Base-by-base conservation (phyloP, 2,113 vertebrate genomes). In the Trematomus loennbergii region DNA sequence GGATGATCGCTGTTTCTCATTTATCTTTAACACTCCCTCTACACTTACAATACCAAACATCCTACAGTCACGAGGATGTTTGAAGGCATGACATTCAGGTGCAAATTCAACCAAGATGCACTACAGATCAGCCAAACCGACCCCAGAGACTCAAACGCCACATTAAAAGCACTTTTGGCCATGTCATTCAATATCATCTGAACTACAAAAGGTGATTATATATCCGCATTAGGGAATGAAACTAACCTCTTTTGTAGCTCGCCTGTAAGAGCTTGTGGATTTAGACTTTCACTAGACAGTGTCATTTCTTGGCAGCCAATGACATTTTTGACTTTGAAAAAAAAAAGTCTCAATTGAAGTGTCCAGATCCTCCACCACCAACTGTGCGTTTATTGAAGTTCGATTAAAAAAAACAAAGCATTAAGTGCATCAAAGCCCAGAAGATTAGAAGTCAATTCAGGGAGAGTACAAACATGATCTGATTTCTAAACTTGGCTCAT, bases 251-350 rank as follows among this genome's bases (percentile, higher is more conserved):
- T 79, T 79, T 75, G 71, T 78, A n/a, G 25, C 65, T 15, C 45
- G 67, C 62, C 67, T 77, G 65, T 62, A 78, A 20, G 5, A 45
- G 52, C 45, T 81, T 65, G 68, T 40, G 46, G 59, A 81, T 60
- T 75, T 63, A 82, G 72, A 69, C 45, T 87, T 85, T 86, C 84
- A 83, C 76, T 69, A 86, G 86, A 84, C 89, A 74, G 75, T 88
- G 71, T 86, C 43, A 87, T 69, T 78, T 67, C 9, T 73, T 84
- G 78, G 68, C 74, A 79, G 57, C 36, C 22, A 17, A 55, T 61
- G 17, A 48, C 2, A 15, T 73, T 80, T 88, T 83, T 48, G 12
- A 72, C 60, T 74, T 75, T 77, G 52, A 91, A 81, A 62, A 81
- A 33, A 70, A 75, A 81, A 33, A 86, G 61, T 79, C 60, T 17